Conservation (phyloP, 2,113 vertebrate species). For the Lucifuga dentata region DNA sequence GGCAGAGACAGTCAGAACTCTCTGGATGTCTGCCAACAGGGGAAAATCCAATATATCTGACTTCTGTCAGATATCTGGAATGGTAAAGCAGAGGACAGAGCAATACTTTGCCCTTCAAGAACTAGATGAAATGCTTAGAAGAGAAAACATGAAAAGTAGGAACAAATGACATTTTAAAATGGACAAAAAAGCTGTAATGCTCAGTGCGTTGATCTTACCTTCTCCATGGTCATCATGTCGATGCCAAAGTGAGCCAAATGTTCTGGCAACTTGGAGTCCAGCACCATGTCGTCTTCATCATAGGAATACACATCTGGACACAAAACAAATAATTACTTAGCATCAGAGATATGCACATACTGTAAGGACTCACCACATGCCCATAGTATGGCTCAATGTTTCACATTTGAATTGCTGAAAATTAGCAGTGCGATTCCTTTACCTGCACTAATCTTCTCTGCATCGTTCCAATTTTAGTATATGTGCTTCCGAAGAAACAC, state of each 20-base stretch:
- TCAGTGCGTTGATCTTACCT: slow-evolving; percentile 77
- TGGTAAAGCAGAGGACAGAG: slow-evolving; percentile 3
- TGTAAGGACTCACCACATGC: too few relatives aligned
- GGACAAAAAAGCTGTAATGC: background rate
- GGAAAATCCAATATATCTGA: slow-evolving; percentile 26
- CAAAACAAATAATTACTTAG: background rate
- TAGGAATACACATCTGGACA: slow-evolving; percentile 95
- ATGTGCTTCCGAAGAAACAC: too few relatives aligned
- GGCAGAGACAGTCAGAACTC: slow-evolving; percentile 16
- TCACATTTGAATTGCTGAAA: too few relatives aligned
- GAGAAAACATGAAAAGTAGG: background rate
- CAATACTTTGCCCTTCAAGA: slow-evolving; percentile 15
- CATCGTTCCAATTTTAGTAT: too few relatives aligned
- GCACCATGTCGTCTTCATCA: slow-evolving; percentile 97
- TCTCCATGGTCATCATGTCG: slow-evolving; percentile 99
- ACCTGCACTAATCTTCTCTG: too few relatives aligned
- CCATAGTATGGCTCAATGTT: too few relatives aligned
- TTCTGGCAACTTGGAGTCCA: slow-evolving; percentile 94
- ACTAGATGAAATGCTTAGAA: background rate
- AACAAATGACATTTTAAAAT: background rate
- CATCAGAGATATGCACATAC: background rate
- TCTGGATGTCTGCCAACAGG: slow-evolving; percentile 25
- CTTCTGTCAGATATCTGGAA: slow-evolving; percentile 6
- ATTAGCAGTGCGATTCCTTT: too few relatives aligned
- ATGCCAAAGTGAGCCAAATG: slow-evolving; percentile 97